Conservation (phyloP, 2,113 vertebrate species). For the Salvelinus alpinus region DNA sequence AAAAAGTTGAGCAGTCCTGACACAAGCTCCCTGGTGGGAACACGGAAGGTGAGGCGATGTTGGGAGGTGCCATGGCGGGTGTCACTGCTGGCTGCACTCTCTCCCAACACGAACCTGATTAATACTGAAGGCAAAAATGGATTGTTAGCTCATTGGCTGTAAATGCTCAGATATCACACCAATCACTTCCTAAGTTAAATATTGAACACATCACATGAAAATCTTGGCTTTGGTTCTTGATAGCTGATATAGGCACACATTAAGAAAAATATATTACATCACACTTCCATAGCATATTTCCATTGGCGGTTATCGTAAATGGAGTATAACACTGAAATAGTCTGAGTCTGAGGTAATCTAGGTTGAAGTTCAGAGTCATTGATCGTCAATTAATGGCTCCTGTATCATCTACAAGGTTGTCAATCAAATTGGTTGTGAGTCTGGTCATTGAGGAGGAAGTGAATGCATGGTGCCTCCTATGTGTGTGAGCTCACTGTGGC, state of each 20-base stretch:
- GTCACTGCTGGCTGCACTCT: conserved; percentile 86
- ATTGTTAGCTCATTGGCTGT: conserved; percentile 61
- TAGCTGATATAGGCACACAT: background rate
- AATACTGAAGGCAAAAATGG: conserved; percentile 88
- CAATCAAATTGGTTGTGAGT: conserved; percentile 32
- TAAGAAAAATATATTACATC: too few relatives aligned
- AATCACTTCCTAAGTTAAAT: conserved; percentile 13
- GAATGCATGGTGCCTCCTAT: conserved; percentile 38
- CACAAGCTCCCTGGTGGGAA: conserved; percentile 89
- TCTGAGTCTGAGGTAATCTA: conserved; percentile 20
- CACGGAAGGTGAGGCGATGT: conserved; percentile 88
- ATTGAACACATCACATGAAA: background rate
- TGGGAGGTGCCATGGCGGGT: conserved; percentile 83
- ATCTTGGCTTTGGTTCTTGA: background rate
- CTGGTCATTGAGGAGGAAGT: conserved; percentile 34
- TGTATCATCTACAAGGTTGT: conserved; percentile 17
- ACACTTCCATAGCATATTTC: too few relatives aligned
- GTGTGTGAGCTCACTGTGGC: conserved; percentile 42
- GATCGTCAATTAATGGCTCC: conserved; percentile 1
- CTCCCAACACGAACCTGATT: conserved; percentile 85
- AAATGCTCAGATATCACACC: conserved; percentile 36
- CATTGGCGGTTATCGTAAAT: background rate
- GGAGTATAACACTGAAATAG: conserved; percentile 9
- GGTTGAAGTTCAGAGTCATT: conserved; percentile 30
- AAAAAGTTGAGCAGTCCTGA: conserved; percentile 95